phyloP scores from a whole-genome alignment of 2,888 invertebrate species.

The Dendrolimus houi region DNA sequence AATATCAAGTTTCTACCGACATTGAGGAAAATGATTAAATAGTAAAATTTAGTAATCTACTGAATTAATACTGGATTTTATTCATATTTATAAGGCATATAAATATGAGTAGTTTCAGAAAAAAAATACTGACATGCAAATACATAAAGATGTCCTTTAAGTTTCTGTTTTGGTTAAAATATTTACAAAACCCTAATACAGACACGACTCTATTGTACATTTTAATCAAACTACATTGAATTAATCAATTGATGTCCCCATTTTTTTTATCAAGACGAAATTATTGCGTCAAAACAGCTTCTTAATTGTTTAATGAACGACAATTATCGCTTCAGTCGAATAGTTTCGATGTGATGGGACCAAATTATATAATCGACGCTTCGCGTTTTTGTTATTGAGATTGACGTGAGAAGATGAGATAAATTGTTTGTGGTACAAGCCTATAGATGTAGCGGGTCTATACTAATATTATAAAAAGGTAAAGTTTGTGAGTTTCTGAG shows the following conservation, averaged over 20 bases:
- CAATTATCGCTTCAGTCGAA: conserved; percentile 47
- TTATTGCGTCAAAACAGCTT: conserved; percentile 29
- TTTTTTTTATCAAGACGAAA: conserved; percentile 14
- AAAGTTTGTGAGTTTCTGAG: too few species aligned
- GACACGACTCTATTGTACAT: background rate
- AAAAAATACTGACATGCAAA: too few species aligned
- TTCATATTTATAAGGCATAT: too few species aligned
- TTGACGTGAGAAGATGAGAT: conserved; percentile 56
- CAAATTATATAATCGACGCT: conserved; percentile 50
- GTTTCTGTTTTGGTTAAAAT: too few species aligned
- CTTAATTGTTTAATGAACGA: conserved; percentile 60
- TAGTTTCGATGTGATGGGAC: conserved; percentile 27
- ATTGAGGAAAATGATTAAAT: too few species aligned
- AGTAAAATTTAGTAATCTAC: too few species aligned
- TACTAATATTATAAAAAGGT: too few species aligned
- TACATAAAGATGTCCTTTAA: too few species aligned
- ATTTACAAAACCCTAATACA: too few species aligned
- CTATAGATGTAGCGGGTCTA: conserved; percentile 3
- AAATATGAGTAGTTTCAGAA: too few species aligned
- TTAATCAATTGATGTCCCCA: conserved; percentile 7
- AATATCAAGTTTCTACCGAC: too few species aligned
- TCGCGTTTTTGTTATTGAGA: conserved; percentile 56
- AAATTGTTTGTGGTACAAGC: conserved; percentile 14
- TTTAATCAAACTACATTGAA: background rate
- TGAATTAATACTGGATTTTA: too few species aligned